Evolutionary conservation across 2,113 vertebrate genomes (phyloP), one percentile per base, ranked within the genome.

Genomic region (human (Homo sapiens)): DNA sequence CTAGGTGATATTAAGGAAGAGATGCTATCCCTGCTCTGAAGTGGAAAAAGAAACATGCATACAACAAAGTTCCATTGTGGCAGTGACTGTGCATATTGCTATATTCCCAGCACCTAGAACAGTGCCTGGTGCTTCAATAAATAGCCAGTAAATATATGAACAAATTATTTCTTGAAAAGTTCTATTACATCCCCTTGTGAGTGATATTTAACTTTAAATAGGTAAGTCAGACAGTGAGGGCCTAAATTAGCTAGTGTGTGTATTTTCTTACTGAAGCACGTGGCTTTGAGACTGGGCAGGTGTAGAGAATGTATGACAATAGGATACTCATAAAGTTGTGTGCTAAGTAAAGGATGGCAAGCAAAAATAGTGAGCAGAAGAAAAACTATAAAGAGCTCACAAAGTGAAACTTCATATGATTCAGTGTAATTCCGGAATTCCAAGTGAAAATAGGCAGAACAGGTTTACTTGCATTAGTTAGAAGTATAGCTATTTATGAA

Each of bases 121-220:
- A n/a, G 9, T 92, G 40, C 20, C 43, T 8, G 0, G 23, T 45
- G 76, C 84, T 85, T 90, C 38, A 55, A 50, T 22, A 81, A 92
- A 80, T 79, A 75, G 89, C 16, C 10, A 14, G 27, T 22, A 81
- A 95, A 57, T 89, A 66, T 79, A 64, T 6, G 76, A 90, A 94
- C 25, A 66, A 38, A 52, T 66, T 66, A 43, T 88, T 89, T 91
- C 66, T 95, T 94, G 25, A 70, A 20, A 18, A 17, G 73, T 57
- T 57, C 76, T 48, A 35, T 89, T 68, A 68, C 38, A 83, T 86
- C 32, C 35, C 23, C 23, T 85, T 35, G 14, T 52, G 45, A 89
- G 45, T 57, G 50, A n/a, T 79, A 73, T 59, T 93, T 87, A 89
- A 96, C 75, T 92, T 93, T 17, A 95, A 89, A 48, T 35, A 50